Conservation (phyloP, 2,113 vertebrate species). For the Pristiophorus japonicus region DNA sequence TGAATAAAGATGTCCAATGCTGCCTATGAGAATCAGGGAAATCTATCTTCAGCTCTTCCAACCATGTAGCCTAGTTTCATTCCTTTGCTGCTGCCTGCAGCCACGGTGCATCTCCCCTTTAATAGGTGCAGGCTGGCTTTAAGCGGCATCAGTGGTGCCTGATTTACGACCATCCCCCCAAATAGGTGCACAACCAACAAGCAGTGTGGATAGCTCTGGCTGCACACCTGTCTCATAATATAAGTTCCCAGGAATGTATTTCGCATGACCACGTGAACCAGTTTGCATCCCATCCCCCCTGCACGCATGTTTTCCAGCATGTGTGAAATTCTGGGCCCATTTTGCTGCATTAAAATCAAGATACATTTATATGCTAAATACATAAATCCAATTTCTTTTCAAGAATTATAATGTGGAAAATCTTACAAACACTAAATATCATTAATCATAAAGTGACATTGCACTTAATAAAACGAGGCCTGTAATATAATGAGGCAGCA, state of each 20-base stretch:
- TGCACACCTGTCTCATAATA: not conserved
- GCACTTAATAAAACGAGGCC: too few species aligned
- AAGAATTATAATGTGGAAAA: not conserved
- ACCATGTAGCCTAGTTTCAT: too few species aligned
- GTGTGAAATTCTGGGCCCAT: not conserved
- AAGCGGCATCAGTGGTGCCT: too few species aligned
- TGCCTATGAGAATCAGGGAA: too few species aligned
- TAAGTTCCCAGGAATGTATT: too few species aligned
- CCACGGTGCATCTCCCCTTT: not conserved
- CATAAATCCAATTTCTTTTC: not conserved
- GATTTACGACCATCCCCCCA: too few species aligned
- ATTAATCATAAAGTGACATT: not conserved
- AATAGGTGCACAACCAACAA: too few species aligned
- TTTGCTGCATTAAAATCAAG: not conserved
- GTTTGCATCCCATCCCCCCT: not conserved
- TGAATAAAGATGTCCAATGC: too few species aligned
- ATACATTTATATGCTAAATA: not conserved
- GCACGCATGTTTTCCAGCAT: not conserved
- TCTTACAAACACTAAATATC: not conserved
- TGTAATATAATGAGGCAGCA: not conserved
- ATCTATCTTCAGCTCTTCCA: too few species aligned
- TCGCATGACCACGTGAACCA: not conserved
- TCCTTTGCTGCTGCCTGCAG: not conserved
- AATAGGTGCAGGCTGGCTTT: too few species aligned
- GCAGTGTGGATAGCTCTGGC: not conserved